Percentiles rank a stretch among this genome's conserved stretches.
Evolutionary conservation across 2,113 vertebrate species (phyloP).

Genomic region (Peromyscus polionotus): DNA sequence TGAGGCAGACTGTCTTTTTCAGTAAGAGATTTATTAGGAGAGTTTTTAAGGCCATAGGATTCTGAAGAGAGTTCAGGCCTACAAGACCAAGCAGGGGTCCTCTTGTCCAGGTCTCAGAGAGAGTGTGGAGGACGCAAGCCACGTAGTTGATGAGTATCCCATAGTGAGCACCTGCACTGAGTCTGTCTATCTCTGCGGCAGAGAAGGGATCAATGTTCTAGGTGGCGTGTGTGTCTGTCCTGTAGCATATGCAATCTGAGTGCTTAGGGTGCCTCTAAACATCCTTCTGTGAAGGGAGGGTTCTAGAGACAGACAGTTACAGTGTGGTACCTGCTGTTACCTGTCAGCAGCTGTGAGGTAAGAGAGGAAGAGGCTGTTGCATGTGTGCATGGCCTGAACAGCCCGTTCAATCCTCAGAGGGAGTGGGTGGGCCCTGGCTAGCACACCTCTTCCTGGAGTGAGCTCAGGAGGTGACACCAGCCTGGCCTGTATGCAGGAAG

Average conservation of each 20-base stretch:
- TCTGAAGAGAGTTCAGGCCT: not conserved
- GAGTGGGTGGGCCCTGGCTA: not conserved
- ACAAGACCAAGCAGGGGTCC: not conserved
- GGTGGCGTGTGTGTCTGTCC: not conserved
- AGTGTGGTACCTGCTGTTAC: accelerated
- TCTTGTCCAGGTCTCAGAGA: not conserved
- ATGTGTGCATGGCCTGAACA: not conserved
- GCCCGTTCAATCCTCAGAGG: not conserved
- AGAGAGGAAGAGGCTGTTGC: not conserved
- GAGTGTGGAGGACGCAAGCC: not conserved
- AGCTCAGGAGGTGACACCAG: not conserved
- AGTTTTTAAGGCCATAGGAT: not conserved
- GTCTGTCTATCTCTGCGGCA: not conserved
- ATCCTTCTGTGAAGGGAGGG: not conserved
- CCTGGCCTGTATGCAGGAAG: not conserved
- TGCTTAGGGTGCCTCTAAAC: not conserved
- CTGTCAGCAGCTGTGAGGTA: not conserved
- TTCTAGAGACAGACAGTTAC: not conserved
- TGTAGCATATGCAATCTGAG: not conserved
- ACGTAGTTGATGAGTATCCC: not conserved
- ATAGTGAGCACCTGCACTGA: not conserved
- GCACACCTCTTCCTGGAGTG: not conserved
- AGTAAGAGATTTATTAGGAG: not conserved
- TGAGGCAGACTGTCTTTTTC: not conserved
- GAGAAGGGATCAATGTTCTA: not conserved